Conservation (phyloP, 2,888 invertebrate genomes). For the Aricia artaxerxes region DNA sequence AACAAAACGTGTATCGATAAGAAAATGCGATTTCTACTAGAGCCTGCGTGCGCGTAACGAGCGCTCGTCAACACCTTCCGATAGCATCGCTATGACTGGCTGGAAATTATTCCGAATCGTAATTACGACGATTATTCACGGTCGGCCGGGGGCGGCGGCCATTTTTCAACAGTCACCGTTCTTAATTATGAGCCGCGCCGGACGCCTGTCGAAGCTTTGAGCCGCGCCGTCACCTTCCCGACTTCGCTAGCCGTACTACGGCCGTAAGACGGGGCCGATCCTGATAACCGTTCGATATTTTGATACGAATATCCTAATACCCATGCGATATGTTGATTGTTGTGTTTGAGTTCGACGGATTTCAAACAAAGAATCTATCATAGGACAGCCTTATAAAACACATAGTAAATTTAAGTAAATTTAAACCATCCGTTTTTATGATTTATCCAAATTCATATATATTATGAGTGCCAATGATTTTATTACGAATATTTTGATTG, state of each 20-base stretch:
- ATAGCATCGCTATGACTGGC: conserved; percentile 81
- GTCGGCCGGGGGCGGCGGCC: conserved; percentile 80
- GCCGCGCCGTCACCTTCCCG: conserved; percentile 77
- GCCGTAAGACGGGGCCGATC: conserved; percentile 45
- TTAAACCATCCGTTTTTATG: no score
- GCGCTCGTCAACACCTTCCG: conserved; percentile 79
- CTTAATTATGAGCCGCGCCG: conserved; percentile 79
- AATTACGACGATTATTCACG: conserved; percentile 81
- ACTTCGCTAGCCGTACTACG: conserved; percentile 58
- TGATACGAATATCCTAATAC: background rate
- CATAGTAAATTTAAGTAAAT: no score
- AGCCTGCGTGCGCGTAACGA: conserved; percentile 74
- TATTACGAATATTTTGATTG: no score
- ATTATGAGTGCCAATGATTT: no score
- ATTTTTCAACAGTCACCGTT: conserved; percentile 81
- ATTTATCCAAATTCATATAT: no score
- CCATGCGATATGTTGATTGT: background rate
- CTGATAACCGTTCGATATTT: conserved; percentile 37
- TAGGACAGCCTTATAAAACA: no score
- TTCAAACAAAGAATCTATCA: no score
- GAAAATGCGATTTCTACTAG: conserved; percentile 66
- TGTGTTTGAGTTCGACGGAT: no score
- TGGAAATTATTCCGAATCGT: conserved; percentile 81
- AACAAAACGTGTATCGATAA: conserved; percentile 23
- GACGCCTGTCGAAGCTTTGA: conserved; percentile 81